phyloP scores from a whole-genome alignment of 1,140 invertebrate genomes.

The Ganaspis sp. region DNA sequence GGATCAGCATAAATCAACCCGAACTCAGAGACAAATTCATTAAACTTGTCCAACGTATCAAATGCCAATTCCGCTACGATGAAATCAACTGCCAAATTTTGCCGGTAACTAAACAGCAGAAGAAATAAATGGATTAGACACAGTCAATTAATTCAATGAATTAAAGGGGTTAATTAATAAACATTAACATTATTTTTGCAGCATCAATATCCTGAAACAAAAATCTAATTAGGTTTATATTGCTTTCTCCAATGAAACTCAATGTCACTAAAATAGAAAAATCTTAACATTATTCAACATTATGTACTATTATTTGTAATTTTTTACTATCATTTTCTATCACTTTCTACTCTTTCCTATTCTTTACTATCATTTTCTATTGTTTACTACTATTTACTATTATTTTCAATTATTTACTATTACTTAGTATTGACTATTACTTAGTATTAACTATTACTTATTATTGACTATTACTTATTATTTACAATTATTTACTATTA shows the following conservation, averaged over 20 bases:
- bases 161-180: constrained; percentile 40
- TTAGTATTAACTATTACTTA: too few relatives aligned
- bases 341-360: too few relatives aligned
- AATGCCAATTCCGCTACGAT: constrained; percentile 91
- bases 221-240: constrained; percentile 63
- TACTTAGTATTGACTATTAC: too few relatives aligned
- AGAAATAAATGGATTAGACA: constrained; percentile 73
- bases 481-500: too few relatives aligned
- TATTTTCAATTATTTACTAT: too few relatives aligned
- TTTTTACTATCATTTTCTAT: too few relatives aligned
- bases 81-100: constrained; percentile 90
- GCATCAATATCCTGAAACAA: constrained; percentile 71
- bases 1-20: constrained; percentile 85
- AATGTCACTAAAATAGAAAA: too few relatives aligned
- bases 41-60: constrained; percentile 86
- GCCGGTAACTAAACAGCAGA: constrained; percentile 92
- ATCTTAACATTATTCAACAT: background rate
- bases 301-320: too few relatives aligned
- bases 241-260: background rate
- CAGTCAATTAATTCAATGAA: constrained; percentile 24
- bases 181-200: constrained; percentile 49
- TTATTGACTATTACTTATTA: too few relatives aligned
- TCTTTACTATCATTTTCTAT: too few relatives aligned
- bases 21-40: constrained; percentile 91
- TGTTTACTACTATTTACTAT: too few relatives aligned